Evolutionary conservation across 1,140 invertebrate species (phyloP), one percentile per base, ranked within the genome.

Genomic region (Trichonephila clavipes): DNA sequence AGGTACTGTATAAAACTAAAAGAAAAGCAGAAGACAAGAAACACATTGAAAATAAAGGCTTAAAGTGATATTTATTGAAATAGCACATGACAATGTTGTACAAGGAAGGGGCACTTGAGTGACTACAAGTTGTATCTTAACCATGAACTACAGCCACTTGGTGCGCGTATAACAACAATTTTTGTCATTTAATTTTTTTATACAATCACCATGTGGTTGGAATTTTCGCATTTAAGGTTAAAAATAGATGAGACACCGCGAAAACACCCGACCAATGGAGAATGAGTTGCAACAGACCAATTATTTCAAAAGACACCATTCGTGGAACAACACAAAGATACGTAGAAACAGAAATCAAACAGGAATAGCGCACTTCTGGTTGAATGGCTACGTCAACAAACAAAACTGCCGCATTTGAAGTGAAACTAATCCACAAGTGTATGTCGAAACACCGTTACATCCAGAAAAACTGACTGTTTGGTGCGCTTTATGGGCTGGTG

Each of bases 31-130:
- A 14, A 89, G 24, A 83, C 44, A 82, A 83, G 8, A 72, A 90
- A 90, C 59, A 87, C 82, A 77, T 34, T 51, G 18, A 51, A 64
- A 72, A 28, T 88, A 94, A 94, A 94, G 93, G 81, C 93, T 94
- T 94, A 94, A 94, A 94, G 93, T 94, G 93, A 94, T 94, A 85
- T 94, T 94, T 94, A 94, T 94, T 94, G 93, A 94, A 94, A 94
- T 94, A 94, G 93, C 93, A 94, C 93, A 94, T 90, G 93, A 94
- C 93, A 94, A 89, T 89, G 93, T 94, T 94, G 93, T 94, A 94
- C 93, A 94, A 94, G 93, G 93, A 94, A 86, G 93, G 93, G 93
- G 93, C 93, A 94, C 93, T 94, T 94, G 93, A 94, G 93, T 94
- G 93, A 94, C 93, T 94, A 94, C 93, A 94, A 94, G 88, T 94